Base-by-base conservation (phyloP, 2,113 vertebrate species). In the Peromyscus californicus region DNA sequence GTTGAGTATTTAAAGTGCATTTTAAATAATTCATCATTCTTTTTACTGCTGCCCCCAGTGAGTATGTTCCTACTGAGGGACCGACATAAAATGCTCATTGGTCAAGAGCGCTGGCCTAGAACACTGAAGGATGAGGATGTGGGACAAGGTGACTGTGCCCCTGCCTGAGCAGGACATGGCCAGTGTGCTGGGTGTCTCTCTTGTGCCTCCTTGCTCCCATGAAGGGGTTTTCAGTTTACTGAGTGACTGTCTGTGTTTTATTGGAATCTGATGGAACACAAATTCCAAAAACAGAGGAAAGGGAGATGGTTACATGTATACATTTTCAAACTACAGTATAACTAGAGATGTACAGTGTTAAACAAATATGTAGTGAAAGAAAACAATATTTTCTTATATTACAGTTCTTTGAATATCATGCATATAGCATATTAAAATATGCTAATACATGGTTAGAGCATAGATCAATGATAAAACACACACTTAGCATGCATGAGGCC, bases 321-420 rank as follows among this genome's bases (percentile, higher is more conserved):
- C 7, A 8, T 84, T 94, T 90, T 92, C 61, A 67, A 90, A 33
- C 36, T 31, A 72, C 7, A 54, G 16, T 19, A 36, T 21, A 65
- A 31, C 76, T 83, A 95, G 57, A 89, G 59, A 88, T 90, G 0
- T 29, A 67, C 9, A 74, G 65, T 54, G 21, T 84, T 89, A 94
- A 91, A 7, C 70, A 85, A 80, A 88, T 87, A 72, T 51, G 1
- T 42, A 76, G 17, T 89, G 8, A 39, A 42, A 91, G 75, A 59
- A 59, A 90, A 69, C 13, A 48, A 7, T 65, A 69, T 96, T 87
- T 90, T 8, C 57, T 88, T 87, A 63, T 79, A 21, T 26, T 39
- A 24, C 67, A 88, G 84, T 88, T 95, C 59, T 76, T 94, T 76
- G 36, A 93, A 42, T 76, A 93, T 15, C 16, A n/a, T 78, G 21